Conservation (phyloP, 2,797 vertebrate genomes). For the Hozukius guyotensis region DNA sequence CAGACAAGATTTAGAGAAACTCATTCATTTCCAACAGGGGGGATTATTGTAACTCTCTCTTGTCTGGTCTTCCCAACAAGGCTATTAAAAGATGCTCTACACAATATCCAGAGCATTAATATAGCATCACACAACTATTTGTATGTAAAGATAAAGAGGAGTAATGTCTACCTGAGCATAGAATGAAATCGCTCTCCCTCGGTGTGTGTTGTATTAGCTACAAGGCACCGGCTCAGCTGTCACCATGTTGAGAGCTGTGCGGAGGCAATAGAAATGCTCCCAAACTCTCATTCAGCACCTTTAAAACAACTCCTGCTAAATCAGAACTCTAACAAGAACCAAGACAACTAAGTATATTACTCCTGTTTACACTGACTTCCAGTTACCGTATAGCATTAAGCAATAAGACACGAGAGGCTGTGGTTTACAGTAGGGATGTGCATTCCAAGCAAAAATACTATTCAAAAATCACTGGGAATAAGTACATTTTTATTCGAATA, state of each 20-base stretch:
- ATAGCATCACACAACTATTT: no score
- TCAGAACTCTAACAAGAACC: background rate
- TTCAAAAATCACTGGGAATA: no score
- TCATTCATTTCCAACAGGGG: background rate
- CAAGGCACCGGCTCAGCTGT: no score
- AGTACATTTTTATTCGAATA: no score
- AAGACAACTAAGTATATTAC: background rate
- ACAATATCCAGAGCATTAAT: background rate
- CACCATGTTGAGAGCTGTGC: no score
- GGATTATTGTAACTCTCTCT: background rate
- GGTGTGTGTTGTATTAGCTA: no score
- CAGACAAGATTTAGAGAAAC: background rate
- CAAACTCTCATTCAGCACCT: no score
- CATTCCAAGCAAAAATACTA: no score
- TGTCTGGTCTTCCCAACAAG: background rate
- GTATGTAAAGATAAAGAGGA: no score
- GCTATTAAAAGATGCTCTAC: background rate
- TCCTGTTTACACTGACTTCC: background rate
- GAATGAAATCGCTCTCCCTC: no score
- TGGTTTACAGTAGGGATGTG: background rate
- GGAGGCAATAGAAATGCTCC: no score
- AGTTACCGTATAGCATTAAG: background rate
- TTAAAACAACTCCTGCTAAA: background rate
- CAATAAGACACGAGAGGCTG: background rate
- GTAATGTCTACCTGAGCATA: no score